Base-by-base conservation (phyloP, 2,797 vertebrate species). In the Pipistrellus pipistrellus region DNA sequence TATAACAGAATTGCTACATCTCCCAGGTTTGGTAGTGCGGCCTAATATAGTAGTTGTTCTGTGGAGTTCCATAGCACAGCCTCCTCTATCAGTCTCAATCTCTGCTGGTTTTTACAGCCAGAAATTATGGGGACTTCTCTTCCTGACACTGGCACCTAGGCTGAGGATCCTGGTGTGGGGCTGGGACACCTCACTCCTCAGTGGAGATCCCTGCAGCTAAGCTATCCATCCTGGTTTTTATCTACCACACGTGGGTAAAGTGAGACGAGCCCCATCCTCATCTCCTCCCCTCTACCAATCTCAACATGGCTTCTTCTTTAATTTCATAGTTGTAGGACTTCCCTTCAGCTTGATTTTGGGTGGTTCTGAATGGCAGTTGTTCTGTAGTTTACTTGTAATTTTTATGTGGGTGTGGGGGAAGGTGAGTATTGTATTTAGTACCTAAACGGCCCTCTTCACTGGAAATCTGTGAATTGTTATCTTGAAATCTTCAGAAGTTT, bases 171-270 rank as follows among this genome's bases (percentile, higher is more conserved):
- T 62, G 59, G 12, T 62, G 59, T 7, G 59, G 27, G 5, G 13
- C 27, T 66, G 30, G 15, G 30, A 32, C 30, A n/a, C 30, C 62
- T 66, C 15, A 66, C 30, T n/a, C 62, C 30, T 64, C 62, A n/a
- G 62, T 15, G 62, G 27, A 13, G 14, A 64, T 15, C 30, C 30
- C 30, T n/a, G 14, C 62, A 32, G 62, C 62, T n/a, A n/a, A 18
- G 30, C 8, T 66, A 66, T 32, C 30, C 30, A 15, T 66, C 62
- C 62, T n/a, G 62, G 17, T 30, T 7, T n/a, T n/a, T 8, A 66
- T 17, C 30, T n/a, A n/a, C 14, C 30, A 17, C 62, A 66, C 3
- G 6, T 17, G 1, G 30, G 3, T 66, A 62, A 17, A 0, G 3
- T 59, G 57, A 59, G 62, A 32, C 15, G 62, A n/a, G 14, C 62